Conservation (phyloP, 2,113 vertebrate genomes). For the Microcebus tavaratra region DNA sequence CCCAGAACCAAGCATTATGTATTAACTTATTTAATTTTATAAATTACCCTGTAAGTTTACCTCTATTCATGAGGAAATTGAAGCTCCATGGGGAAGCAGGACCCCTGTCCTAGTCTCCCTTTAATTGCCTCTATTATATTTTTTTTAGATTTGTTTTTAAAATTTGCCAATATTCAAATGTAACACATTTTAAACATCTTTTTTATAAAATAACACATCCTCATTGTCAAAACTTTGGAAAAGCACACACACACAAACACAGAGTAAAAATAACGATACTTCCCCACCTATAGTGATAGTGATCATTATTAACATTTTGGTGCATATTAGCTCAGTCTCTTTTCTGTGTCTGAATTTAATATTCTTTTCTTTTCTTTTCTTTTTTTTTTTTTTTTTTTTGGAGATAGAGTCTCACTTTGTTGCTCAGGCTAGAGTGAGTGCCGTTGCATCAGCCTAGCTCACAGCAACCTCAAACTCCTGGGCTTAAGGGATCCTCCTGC, state of each 20-base stretch:
- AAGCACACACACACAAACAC: neutral
- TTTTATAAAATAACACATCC: neutral
- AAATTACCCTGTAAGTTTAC: neutral
- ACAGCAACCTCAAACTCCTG: no score
- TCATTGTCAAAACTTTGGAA: constrained; percentile 13
- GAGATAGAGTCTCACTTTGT: no score
- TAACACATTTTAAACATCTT: neutral
- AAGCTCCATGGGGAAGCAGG: neutral
- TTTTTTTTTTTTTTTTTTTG: no score
- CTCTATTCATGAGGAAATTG: neutral
- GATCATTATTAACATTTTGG: neutral
- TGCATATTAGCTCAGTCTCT: neutral
- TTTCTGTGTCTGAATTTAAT: neutral
- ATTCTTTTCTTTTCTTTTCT: no score
- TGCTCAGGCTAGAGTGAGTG: no score
- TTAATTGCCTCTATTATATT: neutral
- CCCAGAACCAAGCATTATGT: neutral
- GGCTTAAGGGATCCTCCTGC: no score
- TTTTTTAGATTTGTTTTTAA: constrained; percentile 1
- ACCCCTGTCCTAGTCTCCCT: neutral
- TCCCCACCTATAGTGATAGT: neutral
- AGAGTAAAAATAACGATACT: neutral
- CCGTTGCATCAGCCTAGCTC: no score
- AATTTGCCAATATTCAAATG: neutral
- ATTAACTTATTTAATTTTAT: constrained; percentile 22